Conservation (phyloP, 2,113 vertebrate species). For the Helogale parvula region DNA sequence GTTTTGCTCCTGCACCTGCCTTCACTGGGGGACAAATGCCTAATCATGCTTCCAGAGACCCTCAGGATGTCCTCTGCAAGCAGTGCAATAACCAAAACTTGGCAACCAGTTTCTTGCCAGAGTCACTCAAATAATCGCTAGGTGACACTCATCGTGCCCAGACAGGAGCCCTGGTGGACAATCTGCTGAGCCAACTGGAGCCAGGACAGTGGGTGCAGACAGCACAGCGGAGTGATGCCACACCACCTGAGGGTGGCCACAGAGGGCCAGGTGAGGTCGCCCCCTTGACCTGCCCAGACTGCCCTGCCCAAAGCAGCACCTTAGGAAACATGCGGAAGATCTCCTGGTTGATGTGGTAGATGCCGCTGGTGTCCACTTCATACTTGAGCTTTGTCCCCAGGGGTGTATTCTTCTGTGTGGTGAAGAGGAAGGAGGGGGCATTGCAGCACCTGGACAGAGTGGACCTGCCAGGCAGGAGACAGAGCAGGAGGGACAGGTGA, state of each 20-base stretch:
- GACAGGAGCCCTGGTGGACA: not conserved
- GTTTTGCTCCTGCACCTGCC: not conserved
- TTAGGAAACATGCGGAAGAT: slow-evolving; percentile 98
- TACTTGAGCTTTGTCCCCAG: slow-evolving; percentile 96
- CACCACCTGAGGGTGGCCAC: accelerated
- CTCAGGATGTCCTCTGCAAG: not conserved
- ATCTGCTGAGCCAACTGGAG: not conserved
- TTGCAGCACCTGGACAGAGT: slow-evolving; percentile 96
- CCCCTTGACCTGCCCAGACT: not conserved
- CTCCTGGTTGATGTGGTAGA: slow-evolving; percentile 94
- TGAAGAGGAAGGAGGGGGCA: slow-evolving; percentile 96
- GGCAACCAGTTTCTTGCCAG: not conserved
- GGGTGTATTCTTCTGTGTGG: slow-evolving; percentile 97
- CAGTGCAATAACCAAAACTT: not conserved
- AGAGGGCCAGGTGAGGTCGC: accelerated
- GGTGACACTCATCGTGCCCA: not conserved
- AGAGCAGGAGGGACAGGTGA: not conserved
- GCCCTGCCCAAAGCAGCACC: slow-evolving; percentile 79
- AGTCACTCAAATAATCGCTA: not conserved
- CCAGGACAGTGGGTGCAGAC: not conserved
- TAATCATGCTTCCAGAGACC: not conserved
- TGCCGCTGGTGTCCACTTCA: slow-evolving; percentile 96
- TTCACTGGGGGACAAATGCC: not conserved
- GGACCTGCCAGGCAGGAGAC: slow-evolving; percentile 85
- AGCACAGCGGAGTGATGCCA: not conserved